Conservation (phyloP, 2,888 invertebrate species). For the Eilema griseolum region DNA sequence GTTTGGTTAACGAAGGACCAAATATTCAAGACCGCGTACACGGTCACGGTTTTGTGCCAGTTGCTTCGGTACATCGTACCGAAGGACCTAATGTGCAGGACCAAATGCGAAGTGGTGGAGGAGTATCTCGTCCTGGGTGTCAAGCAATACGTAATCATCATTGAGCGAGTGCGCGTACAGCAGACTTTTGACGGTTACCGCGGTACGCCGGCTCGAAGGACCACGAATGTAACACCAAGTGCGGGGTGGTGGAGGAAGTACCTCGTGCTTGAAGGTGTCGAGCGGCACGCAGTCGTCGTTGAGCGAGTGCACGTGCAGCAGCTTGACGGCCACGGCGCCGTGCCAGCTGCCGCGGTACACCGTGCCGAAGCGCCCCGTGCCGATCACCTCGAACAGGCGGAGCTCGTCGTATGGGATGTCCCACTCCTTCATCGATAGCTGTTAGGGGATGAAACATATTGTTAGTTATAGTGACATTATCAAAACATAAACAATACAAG, state of each 20-base stretch:
- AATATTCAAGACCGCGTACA: too few relatives aligned
- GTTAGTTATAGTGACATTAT: neutral
- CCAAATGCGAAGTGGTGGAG: too few relatives aligned
- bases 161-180: conserved; percentile 95
- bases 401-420: conserved; percentile 99
- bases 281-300: conserved; percentile 94
- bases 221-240: too few relatives aligned
- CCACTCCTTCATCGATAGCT: conserved; percentile 98
- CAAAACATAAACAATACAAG: too few relatives aligned
- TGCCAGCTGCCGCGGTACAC: conserved; percentile 99
- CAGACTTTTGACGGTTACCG: conserved; percentile 96
- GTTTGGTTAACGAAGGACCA: too few relatives aligned
- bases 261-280: conserved; percentile 98
- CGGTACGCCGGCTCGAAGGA: conserved; percentile 96
- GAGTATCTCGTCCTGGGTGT: conserved; percentile 91
- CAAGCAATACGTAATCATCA: conserved; percentile 95
- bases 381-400: conserved; percentile 94
- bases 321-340: conserved; percentile 98
- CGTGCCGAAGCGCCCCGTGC: conserved; percentile 97
- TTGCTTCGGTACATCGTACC: too few relatives aligned
- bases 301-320: conserved; percentile 96
- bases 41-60: too few relatives aligned
- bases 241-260: conserved; percentile 54
- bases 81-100: too few relatives aligned
- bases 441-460: conserved; percentile 26